Conservation (phyloP, 1,140 invertebrate species). For the Bombus fervidus region DNA sequence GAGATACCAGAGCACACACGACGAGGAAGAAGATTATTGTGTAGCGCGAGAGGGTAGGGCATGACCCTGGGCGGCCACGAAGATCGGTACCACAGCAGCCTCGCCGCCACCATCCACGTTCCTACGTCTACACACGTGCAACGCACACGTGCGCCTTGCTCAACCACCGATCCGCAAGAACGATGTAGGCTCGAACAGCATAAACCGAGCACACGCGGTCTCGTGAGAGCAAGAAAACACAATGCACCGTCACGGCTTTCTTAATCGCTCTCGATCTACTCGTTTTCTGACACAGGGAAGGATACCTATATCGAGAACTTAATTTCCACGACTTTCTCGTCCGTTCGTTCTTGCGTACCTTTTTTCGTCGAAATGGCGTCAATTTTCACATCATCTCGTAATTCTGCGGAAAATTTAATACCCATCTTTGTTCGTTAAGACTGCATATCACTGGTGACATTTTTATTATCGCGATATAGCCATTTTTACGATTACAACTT, state of each 20-base stretch:
- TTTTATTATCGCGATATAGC: not conserved
- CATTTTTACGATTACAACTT: no score
- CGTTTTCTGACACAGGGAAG: constrained; percentile 66
- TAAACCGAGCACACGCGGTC: constrained; percentile 44
- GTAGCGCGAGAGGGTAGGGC: constrained; percentile 77
- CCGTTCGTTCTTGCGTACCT: no score
- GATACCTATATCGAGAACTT: not conserved
- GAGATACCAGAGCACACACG: constrained; percentile 73
- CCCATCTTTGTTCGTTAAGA: no score
- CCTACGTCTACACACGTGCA: constrained; percentile 44
- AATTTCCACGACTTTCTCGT: not conserved
- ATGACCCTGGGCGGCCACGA: constrained; percentile 80
- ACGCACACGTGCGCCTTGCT: constrained; percentile 31
- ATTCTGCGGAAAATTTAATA: not conserved
- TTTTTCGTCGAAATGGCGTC: no score
- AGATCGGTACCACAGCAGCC: constrained; percentile 66
- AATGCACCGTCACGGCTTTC: constrained; percentile 80
- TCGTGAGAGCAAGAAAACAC: constrained; percentile 70
- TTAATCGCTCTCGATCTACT: constrained; percentile 80
- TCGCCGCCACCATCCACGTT: constrained; percentile 41
- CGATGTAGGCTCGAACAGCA: constrained; percentile 3
- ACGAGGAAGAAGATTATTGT: constrained; percentile 77
- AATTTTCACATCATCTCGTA: not conserved
- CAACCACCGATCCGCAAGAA: constrained; percentile 27
- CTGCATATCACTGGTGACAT: rapidly evolving